Base-by-base conservation (phyloP, 2,888 invertebrate species). In the Tetragnatha montana region DNA sequence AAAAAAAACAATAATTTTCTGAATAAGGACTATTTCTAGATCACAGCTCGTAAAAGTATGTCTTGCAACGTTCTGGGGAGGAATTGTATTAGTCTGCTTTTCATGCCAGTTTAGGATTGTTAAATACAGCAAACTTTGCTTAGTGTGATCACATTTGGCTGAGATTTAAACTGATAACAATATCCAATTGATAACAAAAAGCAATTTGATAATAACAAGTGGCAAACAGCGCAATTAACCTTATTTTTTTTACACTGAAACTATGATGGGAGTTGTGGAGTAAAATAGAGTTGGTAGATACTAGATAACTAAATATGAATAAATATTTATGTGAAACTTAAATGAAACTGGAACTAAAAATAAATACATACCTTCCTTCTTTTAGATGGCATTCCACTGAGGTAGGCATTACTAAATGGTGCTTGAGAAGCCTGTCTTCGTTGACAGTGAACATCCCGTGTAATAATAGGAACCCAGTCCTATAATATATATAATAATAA, bases 391-490 rank as follows among this genome's bases (percentile, higher is more conserved):
- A 98, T 96, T 14, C 97, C 97, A 10, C 96, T 95, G 75, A 98
- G 94, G 93, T 98, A 98, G 0, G 97, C 97, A 94, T 98, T 98
- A 93, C 98, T 98, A 93, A 96, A 96, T 50, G 96, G 95, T 8
- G 93, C 92, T 91, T 94, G 95, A 14, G 93, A 92, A 94, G 94
- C 93, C 91, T 95, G 95, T 80, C 95, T 94, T 83, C 95, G 94
- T 93, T 97, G 98, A 87, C 95, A 94, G 92, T 96, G 95, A 80
- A 96, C 95, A 93, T 98, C 98, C 89, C 96, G 95, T 10, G 96
- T 95, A 91, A 98, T 96, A 91, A 98, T 96, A 10, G 98, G 97
- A 91, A 97, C 96, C 98, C 98, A 98, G 91, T 96, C 96, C 95
- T 93, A 90, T 14, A 91, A 90, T 21, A 35, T 35, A 35, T 35